Base-by-base conservation (phyloP, 2,888 invertebrate species). In the Lasius fuliginosus region DNA sequence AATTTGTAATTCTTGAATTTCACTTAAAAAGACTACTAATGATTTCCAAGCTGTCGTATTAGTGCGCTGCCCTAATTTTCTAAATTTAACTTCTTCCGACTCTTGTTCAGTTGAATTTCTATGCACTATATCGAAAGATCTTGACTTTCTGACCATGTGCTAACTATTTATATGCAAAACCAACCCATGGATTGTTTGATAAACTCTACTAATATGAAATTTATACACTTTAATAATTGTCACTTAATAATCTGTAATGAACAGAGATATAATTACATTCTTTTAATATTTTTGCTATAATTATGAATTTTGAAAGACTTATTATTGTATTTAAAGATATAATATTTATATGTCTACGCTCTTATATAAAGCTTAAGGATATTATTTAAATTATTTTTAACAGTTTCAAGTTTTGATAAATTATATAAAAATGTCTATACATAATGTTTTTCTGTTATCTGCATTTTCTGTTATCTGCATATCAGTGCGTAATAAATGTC, bases 1-100 rank as follows among this genome's bases (percentile, higher is more conserved):
- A 5, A 46, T 40, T 40, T 42, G 42, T 46, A 46, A 0, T 46
- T 46, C 15, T 46, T 42, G 5, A 18, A 49, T 49, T 76, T 82
- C 68, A 62, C 85, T 69, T 85, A 86, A 90, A 85, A 86, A 33
- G 33, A 87, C 75, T 77, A 87, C 86, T 83, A 89, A 91, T 74
- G 85, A 79, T 87, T 84, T 73, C 82, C 84, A 82, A 74, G 79
- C 79, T 83, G 86, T 79, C 58, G 86, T 81, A 86, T 84, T 84
- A 86, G 86, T 88, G 82, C 85, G 85, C 89, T 94, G 94, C 89
- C 93, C 94, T 90, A 94, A 94, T 94, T 94, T 91, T 93, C 94
- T 94, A 94, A 92, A 94, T 93, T 92, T 94, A 93, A 58, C 53
- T 85, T 79, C 86, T 89, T 89, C 88, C 73, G 85, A 90, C 91